Evolutionary conservation across 1,140 invertebrate genomes (phyloP).

Genomic region (Himalopsyche phryganea): DNA sequence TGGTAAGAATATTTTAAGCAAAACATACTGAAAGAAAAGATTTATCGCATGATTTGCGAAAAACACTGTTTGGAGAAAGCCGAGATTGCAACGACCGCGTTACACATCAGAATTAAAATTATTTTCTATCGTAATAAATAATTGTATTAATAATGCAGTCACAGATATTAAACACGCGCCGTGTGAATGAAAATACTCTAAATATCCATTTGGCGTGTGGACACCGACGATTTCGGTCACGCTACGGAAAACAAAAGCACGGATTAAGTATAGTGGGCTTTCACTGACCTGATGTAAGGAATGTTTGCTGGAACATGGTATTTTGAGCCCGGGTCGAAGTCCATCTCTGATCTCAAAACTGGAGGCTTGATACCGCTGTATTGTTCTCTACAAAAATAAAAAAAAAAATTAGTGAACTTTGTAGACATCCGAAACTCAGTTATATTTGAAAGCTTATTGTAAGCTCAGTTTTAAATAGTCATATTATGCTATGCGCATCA

Average conservation of each 20-base stretch:
- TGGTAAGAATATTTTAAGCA: neutral
- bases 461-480: too few species aligned
- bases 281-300: conserved; percentile 81
- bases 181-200: neutral
- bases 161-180: conserved; percentile 1
- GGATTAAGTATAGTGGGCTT: neutral
- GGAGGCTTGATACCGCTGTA: conserved; percentile 84
- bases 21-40: neutral
- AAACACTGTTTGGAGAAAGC: conserved; percentile 2
- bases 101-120: neutral
- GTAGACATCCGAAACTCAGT: too few species aligned
- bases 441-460: too few species aligned
- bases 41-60: neutral
- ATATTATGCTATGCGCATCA: neutral
- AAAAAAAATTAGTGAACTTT: too few species aligned
- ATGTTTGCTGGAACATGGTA: conserved; percentile 89
- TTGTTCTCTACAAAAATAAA: conserved; percentile 59
- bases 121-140: too few species aligned
- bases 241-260: too few species aligned
- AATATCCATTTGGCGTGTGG: neutral
- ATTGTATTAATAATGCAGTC: neutral
- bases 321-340: conserved; percentile 89
- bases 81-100: neutral
- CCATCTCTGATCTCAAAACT: conserved; percentile 75
- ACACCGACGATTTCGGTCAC: too few species aligned